phyloP scores from a whole-genome alignment of 2,888 invertebrate genomes.

The Pseudococcus jackbeardsleyi region DNA sequence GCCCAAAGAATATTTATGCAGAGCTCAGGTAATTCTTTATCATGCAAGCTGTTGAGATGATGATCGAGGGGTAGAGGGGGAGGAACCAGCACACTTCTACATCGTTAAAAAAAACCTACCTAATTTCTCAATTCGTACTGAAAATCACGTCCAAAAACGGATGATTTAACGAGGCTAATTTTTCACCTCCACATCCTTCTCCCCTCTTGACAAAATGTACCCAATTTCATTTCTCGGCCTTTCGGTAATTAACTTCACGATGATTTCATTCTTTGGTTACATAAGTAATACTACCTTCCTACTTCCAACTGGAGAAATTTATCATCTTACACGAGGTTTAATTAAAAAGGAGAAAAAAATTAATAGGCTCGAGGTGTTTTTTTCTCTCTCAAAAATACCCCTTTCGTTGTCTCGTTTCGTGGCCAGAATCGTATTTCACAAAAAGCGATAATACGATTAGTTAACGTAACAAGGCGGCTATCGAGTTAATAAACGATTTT shows the following conservation, averaged over 20 bases:
- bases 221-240: not conserved
- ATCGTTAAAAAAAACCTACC: not conserved
- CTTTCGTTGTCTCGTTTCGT: not conserved
- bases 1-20: no score
- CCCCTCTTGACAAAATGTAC: not conserved
- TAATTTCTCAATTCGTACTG: not conserved
- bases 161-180: conserved; percentile 11
- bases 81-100: no score
- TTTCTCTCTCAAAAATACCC: not conserved
- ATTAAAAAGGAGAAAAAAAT: not conserved
- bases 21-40: no score
- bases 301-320: not conserved
- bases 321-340: not conserved
- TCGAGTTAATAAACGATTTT: conserved; percentile 34
- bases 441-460: not conserved
- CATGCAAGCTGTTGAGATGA: no score
- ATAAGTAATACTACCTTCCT: not conserved
- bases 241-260: not conserved
- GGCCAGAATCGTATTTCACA: not conserved
- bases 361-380: not conserved
- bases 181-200: not conserved
- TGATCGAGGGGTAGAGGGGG: no score
- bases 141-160: not conserved
- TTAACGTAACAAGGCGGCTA: not conserved
- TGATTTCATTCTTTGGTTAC: not conserved